phyloP scores from a whole-genome alignment of 2,113 vertebrate genomes.

The Labeo rohita region DNA sequence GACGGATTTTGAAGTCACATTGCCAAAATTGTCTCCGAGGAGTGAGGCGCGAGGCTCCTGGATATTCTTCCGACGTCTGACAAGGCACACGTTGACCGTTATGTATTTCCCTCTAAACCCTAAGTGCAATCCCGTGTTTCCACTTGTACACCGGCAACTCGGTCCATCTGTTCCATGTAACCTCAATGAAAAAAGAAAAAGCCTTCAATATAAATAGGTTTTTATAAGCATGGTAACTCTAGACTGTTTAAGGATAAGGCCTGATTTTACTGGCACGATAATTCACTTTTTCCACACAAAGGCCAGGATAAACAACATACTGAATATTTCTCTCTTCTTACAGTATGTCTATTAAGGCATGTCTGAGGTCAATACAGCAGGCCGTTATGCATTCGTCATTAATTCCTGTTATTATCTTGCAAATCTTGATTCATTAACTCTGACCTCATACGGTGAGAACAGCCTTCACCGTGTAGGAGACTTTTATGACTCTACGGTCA shows the following conservation, averaged over 20 bases:
- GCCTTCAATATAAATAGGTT: background rate
- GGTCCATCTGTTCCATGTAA: constrained; percentile 31
- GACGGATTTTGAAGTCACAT: constrained; percentile 1
- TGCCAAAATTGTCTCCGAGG: constrained; percentile 12
- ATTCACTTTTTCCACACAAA: constrained; percentile 1
- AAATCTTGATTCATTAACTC: background rate
- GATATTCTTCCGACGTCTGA: constrained; percentile 6
- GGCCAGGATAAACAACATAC: constrained; percentile 18
- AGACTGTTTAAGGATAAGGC: constrained; percentile 15
- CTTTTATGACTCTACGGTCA: constrained; percentile 24
- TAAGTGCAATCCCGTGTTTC: constrained; percentile 6
- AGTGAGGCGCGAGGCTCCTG: constrained; percentile 6
- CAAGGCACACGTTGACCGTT: background rate
- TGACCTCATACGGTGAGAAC: background rate
- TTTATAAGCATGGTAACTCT: constrained; percentile 37
- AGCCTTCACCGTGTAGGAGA: background rate
- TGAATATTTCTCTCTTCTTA: background rate
- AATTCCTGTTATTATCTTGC: background rate
- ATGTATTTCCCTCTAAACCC: background rate
- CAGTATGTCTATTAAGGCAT: background rate
- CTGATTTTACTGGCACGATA: constrained; percentile 2
- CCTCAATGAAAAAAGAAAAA: background rate
- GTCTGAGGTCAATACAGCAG: background rate
- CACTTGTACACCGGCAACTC: background rate
- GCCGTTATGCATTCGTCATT: constrained; percentile 18